Base-by-base conservation (phyloP, 2,888 invertebrate species). In the Catocala sponsa region DNA sequence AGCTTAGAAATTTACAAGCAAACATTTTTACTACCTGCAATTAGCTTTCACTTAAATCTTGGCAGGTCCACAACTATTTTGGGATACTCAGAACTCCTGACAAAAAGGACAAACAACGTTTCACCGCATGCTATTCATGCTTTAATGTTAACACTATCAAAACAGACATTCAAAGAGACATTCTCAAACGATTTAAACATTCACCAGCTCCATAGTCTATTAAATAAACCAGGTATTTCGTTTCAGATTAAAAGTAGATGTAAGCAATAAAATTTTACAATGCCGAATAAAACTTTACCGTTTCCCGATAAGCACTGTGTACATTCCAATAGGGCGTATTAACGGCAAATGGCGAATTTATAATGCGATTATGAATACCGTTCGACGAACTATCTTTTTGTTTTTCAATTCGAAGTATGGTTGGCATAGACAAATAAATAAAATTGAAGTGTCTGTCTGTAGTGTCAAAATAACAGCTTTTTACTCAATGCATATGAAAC, bases 231-330 rank as follows among this genome's bases (percentile, higher is more conserved):
- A 63, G 48, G 25, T 55, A 64, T 65, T 68, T 73, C 47, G 59
- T 70, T 72, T 71, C 79, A 81, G 80, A 84, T 85, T 84, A 84
- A 85, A 84, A 83, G 82, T 78, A 80, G 81, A 84, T 79, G 78
- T 80, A 72, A 59, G 74, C 74, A 81, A 84, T 88, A 87, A 88
- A 86, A 86, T 86, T 88, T 88, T 83, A 89, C 76, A 79, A 69
- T 75, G 54, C 61, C 55, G 65, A 79, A 85, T 89, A 87, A 88
- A 88, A 86, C 81, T 84, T 85, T 73, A 88, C 80, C 77, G 84
- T 79, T 83, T 84, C 80, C 84, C 87, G 84, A 88, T 89, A 89
- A 81, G 82, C 80, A 73, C 74, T 77, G 76, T 75, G 76, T 51
- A 43, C 48, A 79, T 76, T 75, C 75, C 64, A 70, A 80, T 79